Percentiles rank a stretch among this genome's conserved stretches.
Evolutionary conservation across 2,797 vertebrate species (phyloP).

Genomic region (Poeciliopsis gracilis): DNA sequence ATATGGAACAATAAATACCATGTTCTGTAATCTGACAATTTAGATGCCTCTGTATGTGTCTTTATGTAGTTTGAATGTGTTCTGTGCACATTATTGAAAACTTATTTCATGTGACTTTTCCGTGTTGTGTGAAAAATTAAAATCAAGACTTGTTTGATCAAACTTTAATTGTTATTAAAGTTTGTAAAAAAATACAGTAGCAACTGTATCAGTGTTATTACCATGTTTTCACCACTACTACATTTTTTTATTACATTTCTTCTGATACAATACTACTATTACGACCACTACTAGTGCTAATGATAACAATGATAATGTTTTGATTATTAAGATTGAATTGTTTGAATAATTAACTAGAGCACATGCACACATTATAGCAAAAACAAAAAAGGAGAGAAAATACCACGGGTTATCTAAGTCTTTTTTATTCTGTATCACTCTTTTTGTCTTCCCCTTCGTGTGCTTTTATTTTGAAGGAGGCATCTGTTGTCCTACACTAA

Average conservation of each 20-base stretch:
- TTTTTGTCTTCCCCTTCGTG: not conserved
- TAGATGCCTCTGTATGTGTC: not conserved
- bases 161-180: not conserved
- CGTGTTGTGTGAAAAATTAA: not conserved
- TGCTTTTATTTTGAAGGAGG: constrained; percentile 70
- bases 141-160: not conserved
- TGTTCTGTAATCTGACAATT: not conserved
- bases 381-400: not conserved
- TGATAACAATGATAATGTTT: not conserved
- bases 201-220: too few relatives aligned
- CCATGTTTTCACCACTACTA: too few relatives aligned
- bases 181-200: too few relatives aligned
- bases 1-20: not conserved
- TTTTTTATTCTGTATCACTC: not conserved
- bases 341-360: not conserved
- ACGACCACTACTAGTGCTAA: too few relatives aligned
- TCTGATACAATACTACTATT: too few relatives aligned
- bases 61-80: not conserved
- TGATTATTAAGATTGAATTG: not conserved
- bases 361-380: not conserved
- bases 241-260: too few relatives aligned
- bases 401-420: not conserved
- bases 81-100: not conserved
- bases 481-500: constrained; percentile 45
- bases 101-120: not conserved